phyloP scores from a whole-genome alignment of 2,888 invertebrate species.

The Elaeidobius kamerunicus region DNA sequence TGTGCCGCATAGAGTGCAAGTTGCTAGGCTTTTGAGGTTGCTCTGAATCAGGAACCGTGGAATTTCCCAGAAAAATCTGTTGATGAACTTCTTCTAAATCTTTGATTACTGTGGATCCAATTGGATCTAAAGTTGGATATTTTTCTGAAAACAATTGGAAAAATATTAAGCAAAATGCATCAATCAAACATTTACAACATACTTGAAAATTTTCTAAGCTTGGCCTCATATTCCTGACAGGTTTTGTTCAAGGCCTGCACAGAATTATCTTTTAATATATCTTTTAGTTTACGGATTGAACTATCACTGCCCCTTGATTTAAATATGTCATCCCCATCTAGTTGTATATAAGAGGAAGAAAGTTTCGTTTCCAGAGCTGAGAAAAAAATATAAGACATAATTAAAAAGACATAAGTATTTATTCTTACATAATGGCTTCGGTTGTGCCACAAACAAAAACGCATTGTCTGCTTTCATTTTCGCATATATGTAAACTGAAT shows the following conservation, averaged over 20 bases:
- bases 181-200: slow-evolving; percentile 14
- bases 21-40: no score
- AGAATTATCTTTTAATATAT: slow-evolving; percentile 27
- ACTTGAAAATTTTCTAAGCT: slow-evolving; percentile 34
- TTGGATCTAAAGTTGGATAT: slow-evolving; percentile 29
- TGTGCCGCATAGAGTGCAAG: no score
- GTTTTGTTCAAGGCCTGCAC: slow-evolving; percentile 29
- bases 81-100: slow-evolving; percentile 28
- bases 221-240: slow-evolving; percentile 34
- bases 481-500: slow-evolving; percentile 39
- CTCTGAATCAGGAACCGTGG: no score
- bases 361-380: neutral
- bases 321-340: slow-evolving; percentile 37
- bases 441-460: slow-evolving; percentile 39
- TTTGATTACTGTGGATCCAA: slow-evolving; percentile 29
- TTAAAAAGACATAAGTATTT: neutral
- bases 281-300: slow-evolving; percentile 31
- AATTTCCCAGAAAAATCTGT: no score
- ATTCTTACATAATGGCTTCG: slow-evolving; percentile 20
- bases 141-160: slow-evolving; percentile 18
- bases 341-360: slow-evolving; percentile 29
- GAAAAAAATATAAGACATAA: neutral
- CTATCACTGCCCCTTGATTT: slow-evolving; percentile 22
- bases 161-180: no score
- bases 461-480: slow-evolving; percentile 40